Conservation (phyloP, 2,888 invertebrate genomes). For the Dynastes grantii region DNA sequence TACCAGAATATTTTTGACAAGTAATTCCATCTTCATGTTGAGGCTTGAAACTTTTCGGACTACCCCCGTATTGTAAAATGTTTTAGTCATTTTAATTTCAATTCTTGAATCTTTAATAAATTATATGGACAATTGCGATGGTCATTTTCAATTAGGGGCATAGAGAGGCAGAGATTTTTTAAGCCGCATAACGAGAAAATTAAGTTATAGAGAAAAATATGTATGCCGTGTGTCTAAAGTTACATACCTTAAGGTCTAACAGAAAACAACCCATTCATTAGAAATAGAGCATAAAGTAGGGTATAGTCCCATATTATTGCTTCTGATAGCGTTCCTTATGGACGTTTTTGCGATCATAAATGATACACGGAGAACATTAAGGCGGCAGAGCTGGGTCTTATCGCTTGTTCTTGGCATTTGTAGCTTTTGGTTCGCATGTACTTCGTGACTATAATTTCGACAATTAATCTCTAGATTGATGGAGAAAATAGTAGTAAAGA, state of each 20-base stretch:
- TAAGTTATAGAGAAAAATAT: not conserved
- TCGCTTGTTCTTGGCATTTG: constrained; percentile 33
- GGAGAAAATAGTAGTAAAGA: not conserved
- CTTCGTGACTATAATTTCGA: constrained; percentile 31
- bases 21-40: no score
- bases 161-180: no score
- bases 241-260: not conserved
- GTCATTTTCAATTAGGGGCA: no score
- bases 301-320: constrained; percentile 26
- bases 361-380: constrained; percentile 33
- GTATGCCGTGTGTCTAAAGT: not conserved
- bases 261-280: not conserved
- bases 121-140: no score
- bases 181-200: no score
- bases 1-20: no score
- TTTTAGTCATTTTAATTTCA: no score
- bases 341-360: constrained; percentile 34
- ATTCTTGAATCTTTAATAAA: no score
- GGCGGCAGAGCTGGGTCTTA: constrained; percentile 9
- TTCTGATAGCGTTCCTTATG: constrained; percentile 39
- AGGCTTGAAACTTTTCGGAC: no score
- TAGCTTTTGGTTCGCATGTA: constrained; percentile 11
- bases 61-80: no score
- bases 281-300: constrained; percentile 2
- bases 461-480: constrained; percentile 30